phyloP scores from a whole-genome alignment of 2,888 invertebrate genomes.

The Hylaea fasciaria region DNA sequence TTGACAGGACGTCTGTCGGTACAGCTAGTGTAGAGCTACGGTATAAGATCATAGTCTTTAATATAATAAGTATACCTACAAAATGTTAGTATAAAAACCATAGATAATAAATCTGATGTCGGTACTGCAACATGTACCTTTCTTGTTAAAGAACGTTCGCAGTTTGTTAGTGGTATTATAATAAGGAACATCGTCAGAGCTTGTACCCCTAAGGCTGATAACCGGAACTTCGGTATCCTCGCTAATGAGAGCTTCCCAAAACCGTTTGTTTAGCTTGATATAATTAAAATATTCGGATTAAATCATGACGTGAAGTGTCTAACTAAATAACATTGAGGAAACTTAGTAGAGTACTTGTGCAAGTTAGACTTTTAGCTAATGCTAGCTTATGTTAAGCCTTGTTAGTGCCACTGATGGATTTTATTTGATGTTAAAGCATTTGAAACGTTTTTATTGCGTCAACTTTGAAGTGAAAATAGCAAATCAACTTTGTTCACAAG shows the following conservation, averaged over 20 bases:
- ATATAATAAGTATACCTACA: too few relatives aligned
- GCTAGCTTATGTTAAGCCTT: too few relatives aligned
- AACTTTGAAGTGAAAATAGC: too few relatives aligned
- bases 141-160: constrained; percentile 10
- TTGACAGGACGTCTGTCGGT: too few relatives aligned
- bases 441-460: too few relatives aligned
- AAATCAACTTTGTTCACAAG: too few relatives aligned
- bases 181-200: constrained; percentile 30
- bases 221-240: constrained; percentile 25
- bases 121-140: constrained; percentile 4
- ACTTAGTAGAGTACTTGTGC: neutral
- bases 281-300: constrained; percentile 7
- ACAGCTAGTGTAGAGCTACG: too few relatives aligned
- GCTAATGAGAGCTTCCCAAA: constrained; percentile 28
- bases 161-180: constrained; percentile 31
- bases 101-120: neutral
- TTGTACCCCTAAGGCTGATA: constrained; percentile 38
- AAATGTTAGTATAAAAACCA: constrained; percentile 30
- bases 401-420: too few relatives aligned
- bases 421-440: too few relatives aligned
- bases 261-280: constrained; percentile 9
- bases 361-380: neutral
- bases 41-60: too few relatives aligned
- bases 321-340: neutral
- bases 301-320: neutral